Base-by-base conservation (phyloP, 2,113 vertebrate species). In the Lepidothrix coronata region DNA sequence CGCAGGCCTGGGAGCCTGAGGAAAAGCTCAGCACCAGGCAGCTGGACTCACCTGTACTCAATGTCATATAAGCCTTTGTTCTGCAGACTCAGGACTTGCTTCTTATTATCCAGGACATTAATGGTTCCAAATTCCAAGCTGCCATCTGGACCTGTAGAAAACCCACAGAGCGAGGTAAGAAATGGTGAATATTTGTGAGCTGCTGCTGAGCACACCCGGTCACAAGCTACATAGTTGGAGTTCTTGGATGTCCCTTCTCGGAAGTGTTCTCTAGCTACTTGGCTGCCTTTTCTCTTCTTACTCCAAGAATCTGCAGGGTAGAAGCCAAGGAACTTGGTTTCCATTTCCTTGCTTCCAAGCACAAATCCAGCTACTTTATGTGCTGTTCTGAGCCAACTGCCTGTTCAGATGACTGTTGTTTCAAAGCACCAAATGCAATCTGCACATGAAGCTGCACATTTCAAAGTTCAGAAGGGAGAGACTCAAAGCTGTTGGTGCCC, bases 31-130 rank as follows among this genome's bases (percentile, higher is more conserved):
- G n/a, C 48, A 23, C 16, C 58, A 46, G 68, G 35, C 39, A 87
- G 43, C n/a, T 33, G 68, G 41, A 80, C 65, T 82, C 95, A 99
- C 99, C 97, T 99, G 98, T 97, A 99, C 3, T 89, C 87, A 44
- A 99, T 98, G 91, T 99, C 97, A 4, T 99, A 99, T 97, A 98
- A 98, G 57, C 99, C 99, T 85, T 98, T 98, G 97, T 99, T 99
- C 96, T 98, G 99, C 94, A 99, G 54, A 39, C 78, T 98, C 65
- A 99, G 94, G 19, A 95, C 90, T 71, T 98, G 97, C 83, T 98
- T 98, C 2, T 63, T 82, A 18, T 98, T 98, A 19, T 99, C 98
- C 95, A 96, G 95, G 49, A 99, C 98, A 91, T 79, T 98, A 30
- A 99, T 84, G 22, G 88, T 95, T 83, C 99, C 99, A 91, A 99